Base-by-base conservation (phyloP, 2,797 vertebrate genomes). In the Eremophila alpestris region DNA sequence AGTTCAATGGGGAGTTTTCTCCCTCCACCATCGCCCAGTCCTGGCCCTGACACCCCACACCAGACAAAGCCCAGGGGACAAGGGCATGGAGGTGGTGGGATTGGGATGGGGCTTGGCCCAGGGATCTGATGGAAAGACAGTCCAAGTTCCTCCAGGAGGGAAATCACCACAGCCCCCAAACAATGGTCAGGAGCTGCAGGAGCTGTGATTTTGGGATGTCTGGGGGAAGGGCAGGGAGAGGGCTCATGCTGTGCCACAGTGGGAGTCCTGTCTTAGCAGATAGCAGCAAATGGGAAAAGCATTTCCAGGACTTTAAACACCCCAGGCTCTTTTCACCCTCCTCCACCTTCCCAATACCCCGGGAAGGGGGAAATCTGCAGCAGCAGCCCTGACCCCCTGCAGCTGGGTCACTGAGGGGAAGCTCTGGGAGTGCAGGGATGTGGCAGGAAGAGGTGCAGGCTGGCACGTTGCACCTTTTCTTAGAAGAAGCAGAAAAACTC, bases 371-470 rank as follows among this genome's bases (percentile, higher is more conserved):
- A 83, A 74, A 27, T 23, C 24, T 5, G 2, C 69, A 80, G 55
- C 24, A 65, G 26, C 84, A 52, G 56, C 60, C 41, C 51, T 22
- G 16, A 32, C 21, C 16, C 17, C 3, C 54, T 21, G 59, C 69
- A 45, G 83, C 58, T 5, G 4, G 15, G 36, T 67, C 58, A 29
- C 45, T 6, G 4, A 3, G 45, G 54, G 63, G 51, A 2, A 4
- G n/a, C 10, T n/a, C 40, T 0, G 0, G 23, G 22, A n/a, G n/a
- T 5, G 46, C 2, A 6, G 45, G 36, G 58, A 48, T 1, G 3
- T 1, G 1, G 52, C 15, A 62, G 40, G 54, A 78, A 64, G 79
- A 62, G 7, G 24, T 22, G 30, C 46, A 40, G 62, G 62, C 54
- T 79, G 90, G 45, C 36, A 63, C 5, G 1, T 13, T 1, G 5